A percentile compares a stretch with the other conserved stretches of the same genome.
Evolutionary conservation across 1,140 invertebrate species (phyloP).

Genomic region (Drosophila carrolli): DNA sequence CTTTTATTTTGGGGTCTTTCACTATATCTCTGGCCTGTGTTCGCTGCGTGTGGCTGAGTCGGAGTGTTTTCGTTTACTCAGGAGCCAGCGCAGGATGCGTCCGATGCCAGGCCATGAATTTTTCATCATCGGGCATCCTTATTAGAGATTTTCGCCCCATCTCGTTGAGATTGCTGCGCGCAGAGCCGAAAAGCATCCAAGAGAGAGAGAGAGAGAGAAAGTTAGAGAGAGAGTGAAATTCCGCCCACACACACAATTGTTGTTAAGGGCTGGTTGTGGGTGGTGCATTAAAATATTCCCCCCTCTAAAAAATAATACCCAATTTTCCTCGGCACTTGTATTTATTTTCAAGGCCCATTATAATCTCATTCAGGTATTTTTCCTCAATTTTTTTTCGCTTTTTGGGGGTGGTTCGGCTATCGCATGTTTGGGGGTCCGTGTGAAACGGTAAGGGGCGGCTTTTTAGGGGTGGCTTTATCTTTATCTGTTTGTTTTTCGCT

Average conservation of each 20-base stretch:
- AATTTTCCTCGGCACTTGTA: neutral
- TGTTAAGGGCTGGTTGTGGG: constrained; percentile 7
- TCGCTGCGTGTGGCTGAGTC: constrained; percentile 76
- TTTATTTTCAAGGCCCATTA: neutral
- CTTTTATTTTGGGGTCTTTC: constrained; percentile 12
- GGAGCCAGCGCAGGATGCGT: constrained; percentile 68
- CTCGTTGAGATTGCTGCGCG: constrained; percentile 71
- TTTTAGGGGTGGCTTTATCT: constrained; percentile 55
- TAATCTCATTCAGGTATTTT: constrained; percentile 27
- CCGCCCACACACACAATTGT: neutral
- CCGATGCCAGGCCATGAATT: constrained; percentile 74
- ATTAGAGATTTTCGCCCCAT: constrained; percentile 79
- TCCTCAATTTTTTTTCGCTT: neutral
- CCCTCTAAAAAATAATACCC: neutral
- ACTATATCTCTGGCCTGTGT: constrained; percentile 29
- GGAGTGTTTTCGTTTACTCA: constrained; percentile 80
- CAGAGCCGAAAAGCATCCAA: constrained; percentile 40
- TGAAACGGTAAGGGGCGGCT: constrained; percentile 12
- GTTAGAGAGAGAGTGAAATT: constrained; percentile 9
- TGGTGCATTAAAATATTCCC: constrained; percentile 7
- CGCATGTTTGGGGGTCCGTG: neutral
- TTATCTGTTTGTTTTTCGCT: constrained; percentile 61
- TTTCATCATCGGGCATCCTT: constrained; percentile 70
- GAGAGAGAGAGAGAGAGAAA: constrained; percentile 1
- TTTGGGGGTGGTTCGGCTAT: constrained; percentile 30